A percentile compares a stretch with the other conserved stretches of the same genome.
phyloP scores from a whole-genome alignment of 2,113 vertebrate species.

The Dasyprocta punctata region DNA sequence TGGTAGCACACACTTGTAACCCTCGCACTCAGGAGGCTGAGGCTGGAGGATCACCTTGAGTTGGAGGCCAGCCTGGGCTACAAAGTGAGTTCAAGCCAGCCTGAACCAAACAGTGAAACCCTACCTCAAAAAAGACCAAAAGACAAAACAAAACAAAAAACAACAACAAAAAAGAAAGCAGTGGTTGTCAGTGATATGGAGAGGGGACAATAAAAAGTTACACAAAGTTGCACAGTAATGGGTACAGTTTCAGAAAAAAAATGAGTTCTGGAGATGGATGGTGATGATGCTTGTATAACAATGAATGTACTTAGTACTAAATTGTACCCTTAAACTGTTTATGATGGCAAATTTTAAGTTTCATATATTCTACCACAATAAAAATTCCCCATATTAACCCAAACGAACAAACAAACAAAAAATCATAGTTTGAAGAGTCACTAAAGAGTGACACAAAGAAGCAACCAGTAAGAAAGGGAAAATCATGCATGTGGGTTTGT shows the following conservation, averaged over 20 bases:
- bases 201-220: neutral
- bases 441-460: neutral
- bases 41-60: too few species aligned
- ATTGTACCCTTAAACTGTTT: neutral
- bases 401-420: neutral
- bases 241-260: neutral
- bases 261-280: neutral
- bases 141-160: too few species aligned
- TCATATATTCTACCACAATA: conserved; percentile 8
- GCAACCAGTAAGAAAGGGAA: neutral
- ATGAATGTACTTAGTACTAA: conserved; percentile 5
- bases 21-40: too few species aligned
- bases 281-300: neutral
- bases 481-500: neutral
- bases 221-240: neutral
- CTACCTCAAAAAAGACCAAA: too few species aligned
- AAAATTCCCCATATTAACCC: neutral
- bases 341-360: neutral
- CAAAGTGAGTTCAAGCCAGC: too few species aligned
- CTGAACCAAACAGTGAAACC: too few species aligned
- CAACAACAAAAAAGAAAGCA: neutral
- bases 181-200: neutral
- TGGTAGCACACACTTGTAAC: too few species aligned
- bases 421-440: neutral
- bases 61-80: too few species aligned